Base-by-base conservation (phyloP, 2,888 invertebrate species). In the Pardosa pseudoannulata region DNA sequence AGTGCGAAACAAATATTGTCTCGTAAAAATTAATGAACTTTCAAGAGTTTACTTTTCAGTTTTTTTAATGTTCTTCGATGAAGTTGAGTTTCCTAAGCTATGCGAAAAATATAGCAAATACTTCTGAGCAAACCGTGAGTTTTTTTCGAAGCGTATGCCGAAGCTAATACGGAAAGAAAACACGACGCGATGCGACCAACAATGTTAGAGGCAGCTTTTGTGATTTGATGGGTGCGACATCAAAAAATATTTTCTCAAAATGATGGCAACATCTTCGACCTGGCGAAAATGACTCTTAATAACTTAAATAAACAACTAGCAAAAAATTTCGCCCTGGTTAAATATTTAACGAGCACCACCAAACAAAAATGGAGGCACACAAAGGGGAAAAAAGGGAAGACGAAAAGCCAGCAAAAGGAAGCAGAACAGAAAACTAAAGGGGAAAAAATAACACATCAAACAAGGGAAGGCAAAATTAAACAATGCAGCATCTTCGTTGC, bases 261-360 rank as follows among this genome's bases (percentile, higher is more conserved):
- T 73, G 78, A 62, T 71, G 32, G 74, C 32, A 85, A 85, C 72
- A 56, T 83, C 75, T 78, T 78, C 75, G 67, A 85, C 67, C 83
- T 73, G 65, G 78, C 78, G 83, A 72, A 78, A 85, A 85, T 78
- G 83, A 78, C 73, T 79, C 83, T 78, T 85, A 85, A 85, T 85
- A 85, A 85, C 78, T 85, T 85, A 85, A 85, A 85, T 85, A 85
- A 85, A 85, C 83, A 85, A 85, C 56, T 56, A 5, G 23, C 56
- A 68, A 78, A 78, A 76, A 76, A 76, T 50, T 72, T 56, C 83
- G 56, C 23, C 56, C 56, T 85, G 72, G 83, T 85, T 85, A 85
- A 85, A 85, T 85, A 85, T 85, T 85, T 85, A 85, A 85, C 83
- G 83, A 85, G 78, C 39, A 62, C 83, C 78, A 78, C 83, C 83